Evolutionary conservation across 2,888 invertebrate genomes (phyloP).

Genomic region (Heteromyza rotundicornis): DNA sequence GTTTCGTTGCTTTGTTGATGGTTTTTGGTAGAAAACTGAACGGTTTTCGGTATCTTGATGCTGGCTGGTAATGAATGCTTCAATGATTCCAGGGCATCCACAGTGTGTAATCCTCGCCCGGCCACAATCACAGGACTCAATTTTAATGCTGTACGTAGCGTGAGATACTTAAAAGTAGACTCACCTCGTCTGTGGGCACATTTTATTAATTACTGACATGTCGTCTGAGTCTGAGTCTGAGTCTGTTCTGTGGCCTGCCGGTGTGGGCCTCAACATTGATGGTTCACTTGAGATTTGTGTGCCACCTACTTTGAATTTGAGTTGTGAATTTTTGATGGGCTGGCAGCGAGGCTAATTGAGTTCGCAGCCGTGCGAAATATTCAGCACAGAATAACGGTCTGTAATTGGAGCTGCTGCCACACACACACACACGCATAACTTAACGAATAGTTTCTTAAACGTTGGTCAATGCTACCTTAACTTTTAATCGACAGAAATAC

Average conservation of each 20-base stretch:
- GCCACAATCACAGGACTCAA: not conserved
- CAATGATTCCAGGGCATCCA: not conserved
- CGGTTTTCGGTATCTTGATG: conserved; percentile 15
- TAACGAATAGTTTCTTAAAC: too few species aligned
- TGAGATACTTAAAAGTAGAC: not conserved
- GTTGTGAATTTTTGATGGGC: too few species aligned
- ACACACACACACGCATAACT: too few species aligned
- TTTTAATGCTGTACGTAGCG: not conserved
- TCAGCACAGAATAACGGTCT: not conserved
- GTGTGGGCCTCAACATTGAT: conserved; percentile 21
- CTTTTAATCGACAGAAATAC: too few species aligned
- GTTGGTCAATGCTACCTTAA: too few species aligned
- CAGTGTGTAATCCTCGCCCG: not conserved
- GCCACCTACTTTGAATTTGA: conserved; percentile 9
- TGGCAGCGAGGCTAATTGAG: conserved; percentile 45
- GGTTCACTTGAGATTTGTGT: conserved; percentile 15
- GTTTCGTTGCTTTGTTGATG: conserved; percentile 20
- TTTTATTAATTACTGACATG: not conserved
- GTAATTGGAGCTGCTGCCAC: conserved; percentile 2
- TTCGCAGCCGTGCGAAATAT: conserved; percentile 24
- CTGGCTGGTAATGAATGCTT: not conserved
- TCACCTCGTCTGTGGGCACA: not conserved
- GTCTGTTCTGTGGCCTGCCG: conserved; percentile 2
- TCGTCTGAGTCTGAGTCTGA: not conserved
- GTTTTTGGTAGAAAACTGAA: not conserved